Evolutionary conservation across 2,113 vertebrate species (phyloP).

Genomic region (Halichoerus grypus): DNA sequence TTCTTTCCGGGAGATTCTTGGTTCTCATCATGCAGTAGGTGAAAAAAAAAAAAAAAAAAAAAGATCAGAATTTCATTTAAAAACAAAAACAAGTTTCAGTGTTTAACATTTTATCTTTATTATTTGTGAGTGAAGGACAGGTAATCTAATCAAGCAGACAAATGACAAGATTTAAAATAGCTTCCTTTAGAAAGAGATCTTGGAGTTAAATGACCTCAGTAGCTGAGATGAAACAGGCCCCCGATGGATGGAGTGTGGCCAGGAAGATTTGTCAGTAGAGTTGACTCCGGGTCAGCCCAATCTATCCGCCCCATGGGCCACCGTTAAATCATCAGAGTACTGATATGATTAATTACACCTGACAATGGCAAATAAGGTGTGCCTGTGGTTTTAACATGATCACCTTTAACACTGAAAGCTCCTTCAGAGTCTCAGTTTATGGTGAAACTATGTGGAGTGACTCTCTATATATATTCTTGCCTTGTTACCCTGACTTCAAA

Average conservation of each 20-base stretch:
- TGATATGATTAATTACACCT: not conserved
- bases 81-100: not conserved
- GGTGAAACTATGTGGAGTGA: not conserved
- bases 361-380: not conserved
- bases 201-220: conserved; percentile 25
- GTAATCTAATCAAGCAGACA: conserved; percentile 28
- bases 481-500: not conserved
- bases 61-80: not conserved
- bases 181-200: conserved; percentile 47
- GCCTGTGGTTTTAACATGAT: not conserved
- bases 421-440: not conserved
- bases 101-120: conserved; percentile 45
- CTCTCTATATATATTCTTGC: not conserved
- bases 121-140: conserved; percentile 57
- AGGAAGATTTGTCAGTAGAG: conserved; percentile 38
- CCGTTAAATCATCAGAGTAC: not conserved
- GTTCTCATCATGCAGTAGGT: not conserved
- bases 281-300: not conserved
- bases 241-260: not conserved
- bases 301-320: not conserved
- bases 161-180: conserved; percentile 54
- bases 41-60: not conserved
- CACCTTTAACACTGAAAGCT: not conserved
- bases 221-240: conserved; percentile 50
- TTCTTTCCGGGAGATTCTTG: not conserved